Evolutionary conservation across 2,113 vertebrate genomes (phyloP).

Genomic region (Verasper variegatus): DNA sequence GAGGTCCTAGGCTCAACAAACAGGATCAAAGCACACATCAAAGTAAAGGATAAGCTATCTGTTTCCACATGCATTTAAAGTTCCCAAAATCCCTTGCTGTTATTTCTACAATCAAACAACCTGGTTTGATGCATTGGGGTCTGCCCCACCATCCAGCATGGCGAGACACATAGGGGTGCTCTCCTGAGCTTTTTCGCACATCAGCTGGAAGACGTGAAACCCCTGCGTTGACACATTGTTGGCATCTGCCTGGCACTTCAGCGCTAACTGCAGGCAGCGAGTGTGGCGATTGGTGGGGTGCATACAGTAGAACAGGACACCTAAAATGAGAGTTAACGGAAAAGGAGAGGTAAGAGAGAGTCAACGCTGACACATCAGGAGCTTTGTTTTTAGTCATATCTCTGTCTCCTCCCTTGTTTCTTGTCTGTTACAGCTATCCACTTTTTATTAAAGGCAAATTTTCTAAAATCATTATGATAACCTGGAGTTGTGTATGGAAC

Average conservation of each 20-base stretch:
- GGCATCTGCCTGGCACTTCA: constrained; percentile 86
- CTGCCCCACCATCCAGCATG: constrained; percentile 87
- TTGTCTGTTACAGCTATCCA: not conserved
- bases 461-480: too few species aligned
- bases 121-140: constrained; percentile 86
- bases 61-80: not conserved
- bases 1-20: not conserved
- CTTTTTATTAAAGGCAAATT: not conserved
- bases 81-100: not conserved
- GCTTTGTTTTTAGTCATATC: not conserved
- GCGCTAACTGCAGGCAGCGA: constrained; percentile 84
- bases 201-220: constrained; percentile 87
- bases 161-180: constrained; percentile 84
- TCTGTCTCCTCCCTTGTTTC: not conserved
- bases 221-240: constrained; percentile 85
- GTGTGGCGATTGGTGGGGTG: constrained; percentile 86
- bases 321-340: constrained; percentile 63
- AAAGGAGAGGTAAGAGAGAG: not conserved
- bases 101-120: constrained; percentile 37
- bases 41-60: not conserved
- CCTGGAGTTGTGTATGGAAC: too few species aligned
- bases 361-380: not conserved
- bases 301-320: constrained; percentile 92
- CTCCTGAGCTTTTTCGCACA: constrained; percentile 86
- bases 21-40: not conserved